Conservation (phyloP, 2,113 vertebrate genomes). For the Paracanthobrama guichenoti region DNA sequence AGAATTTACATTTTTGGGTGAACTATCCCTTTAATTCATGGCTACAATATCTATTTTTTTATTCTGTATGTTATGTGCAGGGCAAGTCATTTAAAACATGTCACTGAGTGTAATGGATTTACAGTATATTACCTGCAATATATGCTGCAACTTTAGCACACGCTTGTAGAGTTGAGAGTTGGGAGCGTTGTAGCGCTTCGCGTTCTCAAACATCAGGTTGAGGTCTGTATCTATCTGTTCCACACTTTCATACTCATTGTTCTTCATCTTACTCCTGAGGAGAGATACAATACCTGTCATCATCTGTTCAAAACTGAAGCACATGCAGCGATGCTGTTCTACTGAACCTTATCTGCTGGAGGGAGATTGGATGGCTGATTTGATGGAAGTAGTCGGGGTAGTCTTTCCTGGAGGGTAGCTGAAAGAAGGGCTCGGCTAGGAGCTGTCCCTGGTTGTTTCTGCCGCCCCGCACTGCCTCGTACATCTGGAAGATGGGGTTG, state of each 20-base stretch:
- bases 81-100: too few relatives aligned
- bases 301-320: not conserved
- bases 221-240: conserved; percentile 92
- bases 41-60: too few relatives aligned
- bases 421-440: conserved; percentile 94
- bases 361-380: conserved; percentile 90
- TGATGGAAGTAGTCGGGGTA: conserved; percentile 98
- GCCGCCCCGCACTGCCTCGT: conserved; percentile 90
- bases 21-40: too few relatives aligned
- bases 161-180: conserved; percentile 97
- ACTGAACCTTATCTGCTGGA: conserved; percentile 90
- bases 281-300: not conserved
- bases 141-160: conserved; percentile 93
- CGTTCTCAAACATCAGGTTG: conserved; percentile 97
- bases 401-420: conserved; percentile 96
- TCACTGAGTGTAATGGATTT: not conserved
- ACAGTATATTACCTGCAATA: conserved; percentile 85
- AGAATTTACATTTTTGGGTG: too few relatives aligned
- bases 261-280: conserved; percentile 92
- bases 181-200: conserved; percentile 95
- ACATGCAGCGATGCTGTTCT: not conserved
- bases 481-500: conserved; percentile 96
- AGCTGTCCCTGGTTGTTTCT: conserved; percentile 95
- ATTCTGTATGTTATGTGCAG: too few relatives aligned
- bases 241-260: conserved; percentile 91